Evolutionary conservation across 1,140 invertebrate species (phyloP), one percentile per base, ranked within the genome.

Genomic region (Musca domestica): DNA sequence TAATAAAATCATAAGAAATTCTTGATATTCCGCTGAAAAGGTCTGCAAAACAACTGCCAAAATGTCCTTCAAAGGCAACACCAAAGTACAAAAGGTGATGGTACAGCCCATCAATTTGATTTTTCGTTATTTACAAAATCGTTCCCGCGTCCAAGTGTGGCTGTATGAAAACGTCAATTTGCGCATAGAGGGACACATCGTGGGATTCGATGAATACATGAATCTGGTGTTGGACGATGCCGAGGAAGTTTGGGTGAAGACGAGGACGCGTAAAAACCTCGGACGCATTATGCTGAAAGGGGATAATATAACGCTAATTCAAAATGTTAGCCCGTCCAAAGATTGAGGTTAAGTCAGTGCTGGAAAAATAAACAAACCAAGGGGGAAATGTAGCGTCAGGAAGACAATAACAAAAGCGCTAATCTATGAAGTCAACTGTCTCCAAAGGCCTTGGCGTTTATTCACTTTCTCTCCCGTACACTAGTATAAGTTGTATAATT

Each of bases 151-250:
- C n/a, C 94, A 96, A 85, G 95, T 99, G 64, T 99, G 97, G 97
- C 84, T 99, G 9, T 98, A 96, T 81, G 97, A 99, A 83, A 97
- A 98, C 81, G 88, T 95, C 66, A 95, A 93, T 76, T 83, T 97
- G 47, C 87, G 97, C 63, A 96, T 98, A 74, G 98, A 99, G 84
- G 98, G 98, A 56, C 95, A 96, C 85, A 99, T 99, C 76, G 91
- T 95, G 81, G 98, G 98, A 7, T 99, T 99, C 83, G 98, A 99
- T 82, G 98, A 99, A 83, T 99, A 99, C 84, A 99, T 99, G 98
- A 99, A 99, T 80, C 85, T 99, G 67, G 97, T 99, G 22, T 84
- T 99, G 78, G 97, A 99, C 81, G 96, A 99, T 73, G 96, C 96
- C 2, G 96, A 98, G 82, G 98, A 99, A 84, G 91, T 95, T 71